Evolutionary conservation across 2,888 invertebrate genomes (phyloP).

Genomic region (Argyresthia goedartella): DNA sequence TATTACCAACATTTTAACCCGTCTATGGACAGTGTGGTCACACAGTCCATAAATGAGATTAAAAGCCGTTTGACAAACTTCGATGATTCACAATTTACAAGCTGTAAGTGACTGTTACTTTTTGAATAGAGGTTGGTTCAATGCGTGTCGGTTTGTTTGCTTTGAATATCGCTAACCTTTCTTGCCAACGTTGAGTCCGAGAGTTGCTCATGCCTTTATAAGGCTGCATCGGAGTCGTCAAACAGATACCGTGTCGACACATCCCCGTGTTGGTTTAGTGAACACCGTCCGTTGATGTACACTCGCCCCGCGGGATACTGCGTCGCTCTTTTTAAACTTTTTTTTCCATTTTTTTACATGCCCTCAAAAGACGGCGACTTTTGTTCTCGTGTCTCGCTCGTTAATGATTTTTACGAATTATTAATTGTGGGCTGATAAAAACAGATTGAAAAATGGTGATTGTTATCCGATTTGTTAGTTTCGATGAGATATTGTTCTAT

Average conservation of each 20-base stretch:
- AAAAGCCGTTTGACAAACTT: no score
- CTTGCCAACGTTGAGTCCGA: neutral
- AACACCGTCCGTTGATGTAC: constrained; percentile 19
- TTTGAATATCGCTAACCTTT: neutral
- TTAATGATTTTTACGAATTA: constrained; percentile 70
- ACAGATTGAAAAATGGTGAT: constrained; percentile 61
- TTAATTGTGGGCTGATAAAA: constrained; percentile 61
- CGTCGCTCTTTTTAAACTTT: constrained; percentile 29
- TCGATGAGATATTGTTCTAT: constrained; percentile 15
- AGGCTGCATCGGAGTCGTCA: constrained; percentile 13
- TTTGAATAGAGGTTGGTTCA: no score
- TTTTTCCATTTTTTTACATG: constrained; percentile 39
- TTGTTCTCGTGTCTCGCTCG: constrained; percentile 62
- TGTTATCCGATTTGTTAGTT: constrained; percentile 37
- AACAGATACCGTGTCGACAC: constrained; percentile 41
- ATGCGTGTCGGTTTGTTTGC: neutral
- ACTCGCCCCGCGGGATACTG: constrained; percentile 43
- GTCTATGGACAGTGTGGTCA: no score
- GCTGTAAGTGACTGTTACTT: no score
- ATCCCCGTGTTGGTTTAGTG: constrained; percentile 58
- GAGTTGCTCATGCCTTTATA: constrained; percentile 5
- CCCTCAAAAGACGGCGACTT: constrained; percentile 63
- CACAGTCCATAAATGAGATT: no score
- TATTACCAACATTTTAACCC: no score
- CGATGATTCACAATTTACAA: no score